phyloP scores from a whole-genome alignment of 2,113 vertebrate genomes.

The Corythornis madagascariensis region DNA sequence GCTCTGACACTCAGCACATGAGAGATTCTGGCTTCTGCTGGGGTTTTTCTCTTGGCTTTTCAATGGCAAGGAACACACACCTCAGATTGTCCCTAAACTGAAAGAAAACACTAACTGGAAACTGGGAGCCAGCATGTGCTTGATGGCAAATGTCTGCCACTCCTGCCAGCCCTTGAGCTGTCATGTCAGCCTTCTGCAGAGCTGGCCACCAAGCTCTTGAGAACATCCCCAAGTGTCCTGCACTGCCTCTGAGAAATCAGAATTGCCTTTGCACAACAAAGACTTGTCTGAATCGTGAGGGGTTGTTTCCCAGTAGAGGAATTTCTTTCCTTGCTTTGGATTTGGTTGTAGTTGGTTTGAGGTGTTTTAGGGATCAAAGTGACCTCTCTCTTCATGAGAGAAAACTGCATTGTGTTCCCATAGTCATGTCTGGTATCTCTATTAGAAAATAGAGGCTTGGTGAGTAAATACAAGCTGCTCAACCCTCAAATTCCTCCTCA shows the following conservation, averaged over 20 bases:
- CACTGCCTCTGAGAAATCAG: neutral
- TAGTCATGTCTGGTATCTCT: neutral
- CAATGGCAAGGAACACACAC: conserved; percentile 46
- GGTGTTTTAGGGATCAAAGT: neutral
- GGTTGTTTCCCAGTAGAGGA: neutral
- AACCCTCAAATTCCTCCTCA: conserved; percentile 1
- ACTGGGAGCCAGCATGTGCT: conserved; percentile 17
- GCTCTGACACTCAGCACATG: conserved; percentile 59
- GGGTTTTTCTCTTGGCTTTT: conserved; percentile 59
- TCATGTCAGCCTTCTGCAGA: neutral
- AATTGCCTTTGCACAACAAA: conserved; percentile 35
- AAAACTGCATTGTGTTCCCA: neutral
- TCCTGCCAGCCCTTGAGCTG: neutral
- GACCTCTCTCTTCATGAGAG: neutral
- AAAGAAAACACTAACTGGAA: conserved; percentile 57
- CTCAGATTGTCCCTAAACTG: conserved; percentile 44
- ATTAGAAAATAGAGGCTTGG: neutral
- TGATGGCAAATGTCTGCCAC: conserved; percentile 11
- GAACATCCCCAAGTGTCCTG: neutral
- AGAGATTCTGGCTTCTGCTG: conserved; percentile 65
- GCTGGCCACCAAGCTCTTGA: neutral
- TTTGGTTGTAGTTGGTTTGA: neutral
- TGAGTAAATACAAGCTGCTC: neutral
- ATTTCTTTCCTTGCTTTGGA: neutral
- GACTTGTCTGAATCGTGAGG: conserved; percentile 26